These are phyloP conservation scores for Stichopus chloronotus DNA, from an alignment of 35 echinoderm and acorn worm genomes.

Conservation along the genomic window DNA sequence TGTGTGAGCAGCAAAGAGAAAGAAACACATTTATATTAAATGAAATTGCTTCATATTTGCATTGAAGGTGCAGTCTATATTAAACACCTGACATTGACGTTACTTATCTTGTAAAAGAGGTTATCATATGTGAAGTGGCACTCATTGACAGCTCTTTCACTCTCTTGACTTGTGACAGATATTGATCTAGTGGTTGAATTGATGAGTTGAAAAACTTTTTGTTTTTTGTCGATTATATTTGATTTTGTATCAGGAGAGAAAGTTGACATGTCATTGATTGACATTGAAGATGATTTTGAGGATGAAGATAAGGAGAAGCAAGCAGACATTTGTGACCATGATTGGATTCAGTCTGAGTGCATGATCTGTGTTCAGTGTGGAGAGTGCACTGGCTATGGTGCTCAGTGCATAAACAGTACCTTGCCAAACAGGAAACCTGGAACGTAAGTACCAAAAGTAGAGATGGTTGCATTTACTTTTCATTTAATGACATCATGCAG, in stretches of 20 bases:
- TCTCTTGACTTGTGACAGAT: too few species aligned
- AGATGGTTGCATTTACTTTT: background rate
- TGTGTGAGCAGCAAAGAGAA: too few species aligned
- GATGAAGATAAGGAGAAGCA: slow-evolving; percentile 80
- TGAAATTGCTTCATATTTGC: too few species aligned
- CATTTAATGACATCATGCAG: background rate
- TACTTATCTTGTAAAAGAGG: too few species aligned
- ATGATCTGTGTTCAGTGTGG: slow-evolving; percentile 91
- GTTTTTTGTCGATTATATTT: background rate
- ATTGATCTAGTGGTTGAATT: too few species aligned
- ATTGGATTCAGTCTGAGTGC: slow-evolving; percentile 86
- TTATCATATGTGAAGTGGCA: too few species aligned
- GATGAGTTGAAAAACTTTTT: too few species aligned
- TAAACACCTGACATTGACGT: too few species aligned
- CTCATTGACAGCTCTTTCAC: too few species aligned
- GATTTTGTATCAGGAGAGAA: slow-evolving; percentile 49
- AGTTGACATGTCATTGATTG: slow-evolving; percentile 50
- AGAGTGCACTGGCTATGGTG: slow-evolving; percentile 96
- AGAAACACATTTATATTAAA: too few species aligned
- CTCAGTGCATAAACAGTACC: slow-evolving; percentile 83
- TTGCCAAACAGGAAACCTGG: slow-evolving; percentile 84
- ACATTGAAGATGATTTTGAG: slow-evolving; percentile 84
- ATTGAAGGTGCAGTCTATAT: too few species aligned
- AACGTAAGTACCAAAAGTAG: slow-evolving; percentile 67
- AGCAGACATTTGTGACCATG: slow-evolving; percentile 78